phyloP scores from a whole-genome alignment of 30 jellyfish, hydroid and myxozoan genomes.

The Rhopilema esculentum region DNA sequence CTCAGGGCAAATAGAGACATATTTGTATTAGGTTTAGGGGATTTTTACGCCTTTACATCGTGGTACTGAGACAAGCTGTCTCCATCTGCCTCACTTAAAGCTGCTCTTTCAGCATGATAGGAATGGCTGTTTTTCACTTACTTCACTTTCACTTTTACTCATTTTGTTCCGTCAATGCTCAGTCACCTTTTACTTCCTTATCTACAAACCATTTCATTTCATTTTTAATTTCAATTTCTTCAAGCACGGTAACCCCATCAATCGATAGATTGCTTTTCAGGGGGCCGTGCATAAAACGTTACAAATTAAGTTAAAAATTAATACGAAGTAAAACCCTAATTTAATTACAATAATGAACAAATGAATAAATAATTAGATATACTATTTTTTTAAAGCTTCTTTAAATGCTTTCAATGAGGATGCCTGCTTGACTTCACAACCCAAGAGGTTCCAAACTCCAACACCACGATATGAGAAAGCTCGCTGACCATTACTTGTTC shows the following conservation, averaged over 20 bases:
- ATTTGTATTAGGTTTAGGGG: no score
- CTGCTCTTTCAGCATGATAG: no score
- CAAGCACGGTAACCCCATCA: not conserved
- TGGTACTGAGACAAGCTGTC: no score
- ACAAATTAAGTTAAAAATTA: not conserved
- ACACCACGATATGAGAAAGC: constrained; percentile 24
- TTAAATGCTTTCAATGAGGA: constrained; percentile 20
- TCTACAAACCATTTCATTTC: not conserved
- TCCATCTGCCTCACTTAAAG: no score
- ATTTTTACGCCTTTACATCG: no score
- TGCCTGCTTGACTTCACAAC: constrained; percentile 12
- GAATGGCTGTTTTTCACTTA: no score
- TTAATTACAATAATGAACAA: not conserved
- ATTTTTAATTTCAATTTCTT: not conserved
- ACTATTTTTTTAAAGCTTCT: not conserved
- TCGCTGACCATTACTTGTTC: not conserved
- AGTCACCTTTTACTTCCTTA: no score
- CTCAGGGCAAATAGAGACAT: no score
- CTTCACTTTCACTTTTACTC: no score
- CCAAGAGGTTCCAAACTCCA: constrained; percentile 13
- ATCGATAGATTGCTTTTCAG: not conserved
- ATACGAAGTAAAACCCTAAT: not conserved
- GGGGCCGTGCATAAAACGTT: not conserved
- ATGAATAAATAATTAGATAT: not conserved
- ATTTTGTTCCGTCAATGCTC: no score